Evolutionary conservation across 2,113 vertebrate species (phyloP).

Genomic region (Mesitornis unicolor): DNA sequence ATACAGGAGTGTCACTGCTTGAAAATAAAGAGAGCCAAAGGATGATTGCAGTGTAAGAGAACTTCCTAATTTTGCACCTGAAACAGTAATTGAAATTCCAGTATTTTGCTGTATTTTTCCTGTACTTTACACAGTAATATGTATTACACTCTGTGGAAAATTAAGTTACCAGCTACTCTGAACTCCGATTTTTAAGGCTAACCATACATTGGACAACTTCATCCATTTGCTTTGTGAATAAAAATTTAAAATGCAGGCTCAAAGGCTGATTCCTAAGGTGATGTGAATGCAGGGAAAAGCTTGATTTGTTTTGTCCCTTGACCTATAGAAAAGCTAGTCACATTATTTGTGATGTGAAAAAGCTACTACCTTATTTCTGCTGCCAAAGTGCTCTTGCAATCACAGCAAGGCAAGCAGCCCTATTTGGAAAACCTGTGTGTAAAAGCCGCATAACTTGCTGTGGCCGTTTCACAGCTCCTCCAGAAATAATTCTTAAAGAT

Average conservation of each 20-base stretch:
- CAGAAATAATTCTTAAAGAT: constrained; percentile 56
- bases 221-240: neutral
- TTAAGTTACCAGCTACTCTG: neutral
- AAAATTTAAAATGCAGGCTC: neutral
- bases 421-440: constrained; percentile 8
- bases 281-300: neutral
- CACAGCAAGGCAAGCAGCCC: neutral
- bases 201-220: neutral
- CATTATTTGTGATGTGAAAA: neutral
- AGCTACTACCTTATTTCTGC: neutral
- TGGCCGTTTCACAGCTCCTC: constrained; percentile 38
- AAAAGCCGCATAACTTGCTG: neutral
- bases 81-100: neutral
- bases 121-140: neutral
- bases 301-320: constrained; percentile 13
- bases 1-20: neutral
- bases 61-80: neutral
- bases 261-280: neutral
- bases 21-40: neutral
- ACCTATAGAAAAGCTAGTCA: constrained; percentile 19
- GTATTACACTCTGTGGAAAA: neutral
- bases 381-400: neutral
- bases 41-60: neutral
- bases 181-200: neutral
- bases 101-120: neutral